Conservation (phyloP, 2,888 invertebrate species). For the Polyommatus icarus region DNA sequence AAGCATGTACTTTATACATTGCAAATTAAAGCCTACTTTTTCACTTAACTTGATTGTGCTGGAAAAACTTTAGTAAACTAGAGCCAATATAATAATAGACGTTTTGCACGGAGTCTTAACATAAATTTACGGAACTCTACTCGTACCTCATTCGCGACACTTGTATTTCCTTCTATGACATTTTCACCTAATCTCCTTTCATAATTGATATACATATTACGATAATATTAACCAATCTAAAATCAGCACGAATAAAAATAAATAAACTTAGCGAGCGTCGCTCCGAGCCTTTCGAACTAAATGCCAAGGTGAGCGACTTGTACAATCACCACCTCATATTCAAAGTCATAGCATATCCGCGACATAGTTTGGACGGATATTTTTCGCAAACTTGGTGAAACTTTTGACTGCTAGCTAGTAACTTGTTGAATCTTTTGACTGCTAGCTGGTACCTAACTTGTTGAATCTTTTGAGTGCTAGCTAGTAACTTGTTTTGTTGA, state of each 20-base stretch:
- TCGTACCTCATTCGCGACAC: background rate
- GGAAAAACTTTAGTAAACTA: no score
- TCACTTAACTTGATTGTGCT: no score
- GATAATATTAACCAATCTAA: background rate
- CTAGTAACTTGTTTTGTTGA: no score
- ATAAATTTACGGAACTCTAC: no score
- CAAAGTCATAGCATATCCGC: conserved; percentile 41
- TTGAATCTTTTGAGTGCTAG: no score
- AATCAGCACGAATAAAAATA: conserved; percentile 39
- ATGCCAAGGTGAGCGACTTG: conserved; percentile 73
- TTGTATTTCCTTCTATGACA: background rate
- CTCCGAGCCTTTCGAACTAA: conserved; percentile 45
- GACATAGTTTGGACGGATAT: background rate
- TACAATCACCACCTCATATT: conserved; percentile 56
- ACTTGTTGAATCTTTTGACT: no score
- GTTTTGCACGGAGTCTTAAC: no score
- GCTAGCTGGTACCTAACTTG: no score
- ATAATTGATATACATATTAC: background rate
- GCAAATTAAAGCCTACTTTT: no score
- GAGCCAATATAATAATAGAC: no score
- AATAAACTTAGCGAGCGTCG: conserved; percentile 20
- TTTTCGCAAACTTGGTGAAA: background rate
- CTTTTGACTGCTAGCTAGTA: background rate
- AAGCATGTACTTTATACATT: no score
- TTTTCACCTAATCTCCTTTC: background rate